Base-by-base conservation (phyloP, 2,113 vertebrate species). In the Gymnocephalus cernua region DNA sequence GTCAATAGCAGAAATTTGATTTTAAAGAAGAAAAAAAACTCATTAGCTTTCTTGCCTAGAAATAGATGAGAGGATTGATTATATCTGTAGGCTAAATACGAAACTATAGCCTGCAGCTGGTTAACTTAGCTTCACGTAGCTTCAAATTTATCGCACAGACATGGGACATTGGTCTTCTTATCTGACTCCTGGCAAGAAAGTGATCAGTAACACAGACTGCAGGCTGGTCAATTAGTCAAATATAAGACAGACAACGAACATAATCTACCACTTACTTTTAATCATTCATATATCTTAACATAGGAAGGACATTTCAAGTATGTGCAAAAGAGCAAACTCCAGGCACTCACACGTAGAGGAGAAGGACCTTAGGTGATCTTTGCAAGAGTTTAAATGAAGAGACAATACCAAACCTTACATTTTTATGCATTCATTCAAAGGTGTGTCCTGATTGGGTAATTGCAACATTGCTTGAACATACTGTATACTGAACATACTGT, bases 201-300 rank as follows among this genome's bases (percentile, higher is more conserved):
- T 2, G 0, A 79, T 85, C 53, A 25, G 16, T 64, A 62, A 59
- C 29, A 54, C 58, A 53, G 53, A 62, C 32, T 38, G 15, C 75
- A 62, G 38, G 45, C n/a, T 3, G 29, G 19, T 77, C 67, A 63
- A 62, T 84, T 75, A 32, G 7, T 72, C 62, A 72, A 57, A 47
- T 27, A 27, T 48, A 48, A 57, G 59, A 74, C 67, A 69, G 68
- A 50, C 59, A 61, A n/a, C 19, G 50, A 73, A 38, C 35, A 38
- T 57, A 38, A 45, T 27, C 62, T 50, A 18, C 23, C 47, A 63
- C 44, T 50, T 25, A 66, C 27, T 16, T 41, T 53, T 62, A 41
- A 41, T 29, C 35, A 74, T 29, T 48, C 19, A 66, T 58, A 18
- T 25, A 51, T 59, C 62, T 58, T 19, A 32, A 12, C 32, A 51